Conservation (phyloP, 1,140 invertebrate species). For the fruit fly (Drosophila melanogaster) region Release_6_plus_ISO1_MT NT_033777.3:30066001-30066500, state of each 20-base stretch:
- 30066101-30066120: conserved; percentile 10
- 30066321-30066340: conserved; percentile 16
- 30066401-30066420: conserved; percentile 40
- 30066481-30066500: background rate
- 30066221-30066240: conserved; percentile 2
- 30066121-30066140: conserved; percentile 40
- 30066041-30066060: conserved; percentile 15
- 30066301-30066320: conserved; percentile 14
- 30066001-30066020: conserved; percentile 52
- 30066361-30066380: conserved; percentile 16
- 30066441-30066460: conserved; percentile 16
- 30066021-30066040: conserved; percentile 62
- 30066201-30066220: conserved; percentile 25
- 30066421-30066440: conserved; percentile 16
- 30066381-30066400: conserved; percentile 46
- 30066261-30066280: background rate
- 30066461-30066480: background rate
- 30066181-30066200: conserved; percentile 25
- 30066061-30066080: conserved; percentile 30
- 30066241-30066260: conserved; percentile 6
- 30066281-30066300: conserved; percentile 25
- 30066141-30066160: conserved; percentile 50
- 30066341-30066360: conserved; percentile 6
- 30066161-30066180: conserved; percentile 8
- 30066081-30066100: conserved; percentile 38